Base-by-base conservation (phyloP, 2,888 invertebrate species). In the Elmis aenea region DNA sequence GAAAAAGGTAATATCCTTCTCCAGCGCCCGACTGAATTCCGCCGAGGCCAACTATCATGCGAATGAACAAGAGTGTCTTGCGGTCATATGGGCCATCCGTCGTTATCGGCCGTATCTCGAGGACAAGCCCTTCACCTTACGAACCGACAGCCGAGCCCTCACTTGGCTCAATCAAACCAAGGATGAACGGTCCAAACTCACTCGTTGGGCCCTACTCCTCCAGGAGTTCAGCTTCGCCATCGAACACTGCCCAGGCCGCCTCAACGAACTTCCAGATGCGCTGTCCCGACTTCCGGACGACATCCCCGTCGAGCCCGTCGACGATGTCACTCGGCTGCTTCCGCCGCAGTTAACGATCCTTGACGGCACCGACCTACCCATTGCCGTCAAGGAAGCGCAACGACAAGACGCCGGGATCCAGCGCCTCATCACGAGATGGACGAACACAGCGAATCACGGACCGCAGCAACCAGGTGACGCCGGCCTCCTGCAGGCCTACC, bases 31-130 rank as follows among this genome's bases (percentile, higher is more conserved):
- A 10, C 32, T 44, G 5, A 29, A 10, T 15, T n/a, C 5, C 10
- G 15, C 30, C 1, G 38, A 42, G 18, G 5, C 5, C 6, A n/a
- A 16, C n/a, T 38, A 37, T 11, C 46, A 50, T 29, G 23, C 28
- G 9, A 48, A 48, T 13, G 49, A 50, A 51, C 16, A 41, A 20
- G 46, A 51, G 23, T 33, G 33, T 5, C 20, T 46, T 2, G 50
- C 45, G 1, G 24, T 38, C 1, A 28, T 42, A 9, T 46, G 46
- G 46, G 43, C 40, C 4, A 18, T 48, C n/a, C 34, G 38, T n/a
- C 13, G 33, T 2, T 50, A 45, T 26, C 32, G 43, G 2, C 32
- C 32, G 5, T 43, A 31, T 11, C 29, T 48, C 5, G 45, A 44
- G 13, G 46, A 37, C 10, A 9, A 31, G 13, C 32, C 18, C 0